These are phyloP conservation scores for Amphibalanus amphitrite DNA, from an alignment of 1,140 invertebrate genomes.

Conservation along the genomic window DNA sequence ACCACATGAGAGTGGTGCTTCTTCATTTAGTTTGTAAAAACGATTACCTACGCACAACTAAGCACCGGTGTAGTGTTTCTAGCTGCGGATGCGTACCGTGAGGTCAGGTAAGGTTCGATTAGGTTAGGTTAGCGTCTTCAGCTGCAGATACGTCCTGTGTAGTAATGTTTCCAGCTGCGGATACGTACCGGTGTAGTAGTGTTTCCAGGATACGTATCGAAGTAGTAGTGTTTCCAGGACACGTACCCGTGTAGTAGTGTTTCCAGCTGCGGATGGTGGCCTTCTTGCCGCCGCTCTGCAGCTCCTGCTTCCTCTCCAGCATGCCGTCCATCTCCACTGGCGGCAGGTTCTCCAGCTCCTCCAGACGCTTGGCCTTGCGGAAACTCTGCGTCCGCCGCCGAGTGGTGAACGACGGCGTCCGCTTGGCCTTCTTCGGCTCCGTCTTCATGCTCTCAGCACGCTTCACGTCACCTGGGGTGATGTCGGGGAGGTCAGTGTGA, in stretches of 20 bases:
- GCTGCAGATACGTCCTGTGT: no score
- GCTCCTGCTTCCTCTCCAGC: conserved; percentile 85
- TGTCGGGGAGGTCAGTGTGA: neutral
- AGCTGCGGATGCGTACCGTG: no score
- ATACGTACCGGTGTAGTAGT: no score
- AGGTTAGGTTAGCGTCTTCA: no score
- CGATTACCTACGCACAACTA: no score
- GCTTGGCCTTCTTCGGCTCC: conserved; percentile 50
- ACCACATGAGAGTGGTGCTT: no score
- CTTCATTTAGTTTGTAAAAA: no score
- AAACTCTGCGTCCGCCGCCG: conserved; percentile 69
- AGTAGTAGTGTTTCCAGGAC: no score
- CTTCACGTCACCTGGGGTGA: conserved; percentile 43
- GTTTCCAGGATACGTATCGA: no score
- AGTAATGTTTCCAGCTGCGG: no score
- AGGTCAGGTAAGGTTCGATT: no score
- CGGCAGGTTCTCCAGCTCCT: conserved; percentile 52
- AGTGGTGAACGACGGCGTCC: conserved; percentile 88
- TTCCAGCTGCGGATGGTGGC: conserved; percentile 92
- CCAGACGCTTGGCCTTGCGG: conserved; percentile 50
- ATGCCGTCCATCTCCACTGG: conserved; percentile 81
- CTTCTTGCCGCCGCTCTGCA: conserved; percentile 80
- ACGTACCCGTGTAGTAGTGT: conserved; percentile 60
- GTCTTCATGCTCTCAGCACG: conserved; percentile 76
- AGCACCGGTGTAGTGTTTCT: no score